A percentile compares a stretch with the other conserved stretches of the same genome.
phyloP scores from a whole-genome alignment of 2,888 invertebrate genomes.

The Therioaphis trifolii region DNA sequence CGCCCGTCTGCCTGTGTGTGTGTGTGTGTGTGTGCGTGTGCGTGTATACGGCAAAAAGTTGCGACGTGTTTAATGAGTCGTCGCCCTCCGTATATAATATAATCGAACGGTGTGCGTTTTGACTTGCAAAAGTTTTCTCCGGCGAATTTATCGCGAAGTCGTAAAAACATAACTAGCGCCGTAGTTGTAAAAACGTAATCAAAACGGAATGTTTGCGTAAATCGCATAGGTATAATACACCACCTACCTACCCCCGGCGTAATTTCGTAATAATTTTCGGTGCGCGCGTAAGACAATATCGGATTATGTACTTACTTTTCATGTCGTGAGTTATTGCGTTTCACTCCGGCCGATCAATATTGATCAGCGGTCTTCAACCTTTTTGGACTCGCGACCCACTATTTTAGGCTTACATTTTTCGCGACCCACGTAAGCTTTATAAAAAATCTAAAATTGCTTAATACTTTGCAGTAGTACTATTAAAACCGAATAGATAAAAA shows the following conservation, averaged over 20 bases:
- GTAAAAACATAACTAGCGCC: slow-evolving; percentile 29
- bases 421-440: too few relatives aligned
- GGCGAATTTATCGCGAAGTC: slow-evolving; percentile 20
- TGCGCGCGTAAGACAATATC: background rate
- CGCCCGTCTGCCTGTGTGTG: too few relatives aligned
- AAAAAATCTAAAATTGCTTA: too few relatives aligned
- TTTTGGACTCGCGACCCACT: too few relatives aligned
- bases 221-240: too few relatives aligned
- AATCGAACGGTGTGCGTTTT: slow-evolving; percentile 3
- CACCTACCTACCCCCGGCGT: too few relatives aligned
- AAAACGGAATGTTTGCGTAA: background rate
- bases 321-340: background rate
- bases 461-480: too few relatives aligned
- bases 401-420: too few relatives aligned
- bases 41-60: too few relatives aligned
- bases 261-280: background rate
- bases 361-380: too few relatives aligned
- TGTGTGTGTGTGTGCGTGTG: too few relatives aligned
- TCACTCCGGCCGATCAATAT: background rate
- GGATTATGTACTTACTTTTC: background rate
- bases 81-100: background rate
- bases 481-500: too few relatives aligned
- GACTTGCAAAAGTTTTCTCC: slow-evolving; percentile 30
- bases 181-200: slow-evolving; percentile 38
- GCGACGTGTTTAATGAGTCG: background rate